Base-by-base conservation (phyloP, 2,888 invertebrate genomes). In the Lomographa bimaculata region DNA sequence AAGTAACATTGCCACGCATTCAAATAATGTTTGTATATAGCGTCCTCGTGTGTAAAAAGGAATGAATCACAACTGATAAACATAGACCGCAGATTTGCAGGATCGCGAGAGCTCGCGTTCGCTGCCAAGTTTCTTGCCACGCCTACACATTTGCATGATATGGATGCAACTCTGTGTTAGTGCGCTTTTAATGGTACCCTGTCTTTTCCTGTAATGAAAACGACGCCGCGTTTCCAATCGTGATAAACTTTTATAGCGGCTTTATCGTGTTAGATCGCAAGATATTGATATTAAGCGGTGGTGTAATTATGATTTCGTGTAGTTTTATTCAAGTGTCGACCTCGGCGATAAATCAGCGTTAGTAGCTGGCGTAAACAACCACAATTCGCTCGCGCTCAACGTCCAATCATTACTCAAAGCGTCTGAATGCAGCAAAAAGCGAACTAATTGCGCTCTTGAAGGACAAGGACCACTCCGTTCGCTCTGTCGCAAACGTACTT, bases 31-130 rank as follows among this genome's bases (percentile, higher is more conserved):
- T 62, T 59, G 57, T 60, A 47, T 47, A 52, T 60, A 56, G 44
- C 60, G 60, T 61, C 52, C 57, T 60, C 58, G 63, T 68, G 59
- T 69, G 57, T 56, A 63, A 61, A 50, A 68, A 57, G 61, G 70
- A 75, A 84, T 86, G 84, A 85, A 84, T 86, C 81, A 83, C 72
- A 62, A 64, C 78, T 84, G 84, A 87, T 86, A 87, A 86, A 85
- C 79, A 62, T 58, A 59, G 71, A 66, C 69, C 70, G 59, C 79
- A 83, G 82, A 87, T 86, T 82, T 81, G 75, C 78, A 69, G 79
- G 72, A 81, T 78, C 74, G 70, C 57, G 59, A 64, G 62, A 65
- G 70, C 71, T 68, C 67, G 60, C 57, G 67, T 58, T 64, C 57
- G 62, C 57, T 85, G 84, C 83, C 85, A 85, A 86, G 79, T 82